These are phyloP conservation scores for Syngnathoides biaculeatus DNA, from an alignment of 2,113 vertebrate species.

Conservation along the genomic window DNA sequence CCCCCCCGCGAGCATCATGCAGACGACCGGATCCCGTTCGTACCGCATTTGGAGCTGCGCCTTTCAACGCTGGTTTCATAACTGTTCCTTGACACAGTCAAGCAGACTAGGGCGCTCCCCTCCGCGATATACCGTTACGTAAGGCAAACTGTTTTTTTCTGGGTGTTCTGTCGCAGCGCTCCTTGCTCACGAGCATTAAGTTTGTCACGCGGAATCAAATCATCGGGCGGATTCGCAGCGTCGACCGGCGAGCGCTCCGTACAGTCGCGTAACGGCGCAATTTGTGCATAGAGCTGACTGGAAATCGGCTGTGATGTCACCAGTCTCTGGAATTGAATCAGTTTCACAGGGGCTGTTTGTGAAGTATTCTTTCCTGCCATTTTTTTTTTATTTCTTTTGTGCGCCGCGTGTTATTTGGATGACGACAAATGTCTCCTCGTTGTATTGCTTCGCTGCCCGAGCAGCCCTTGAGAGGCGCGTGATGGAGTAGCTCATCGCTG, in stretches of 20 bases:
- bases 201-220: constrained; percentile 60
- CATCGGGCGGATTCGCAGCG: constrained; percentile 46
- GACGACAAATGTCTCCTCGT: background rate
- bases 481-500: constrained; percentile 4
- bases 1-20: constrained; percentile 25
- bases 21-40: constrained; percentile 27
- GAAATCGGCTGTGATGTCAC: background rate
- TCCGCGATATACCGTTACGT: constrained; percentile 49
- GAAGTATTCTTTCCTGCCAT: background rate
- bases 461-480: background rate
- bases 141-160: constrained; percentile 60
- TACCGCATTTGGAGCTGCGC: constrained; percentile 37
- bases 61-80: constrained; percentile 64
- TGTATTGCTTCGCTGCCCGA: background rate
- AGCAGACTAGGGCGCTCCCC: constrained; percentile 41
- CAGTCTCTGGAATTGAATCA: background rate
- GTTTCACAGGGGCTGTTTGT: background rate
- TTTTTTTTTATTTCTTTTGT: background rate
- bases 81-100: constrained; percentile 44
- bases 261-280: constrained; percentile 22
- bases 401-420: background rate
- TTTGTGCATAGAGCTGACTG: background rate
- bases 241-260: constrained; percentile 4
- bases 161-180: constrained; percentile 34
- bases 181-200: constrained; percentile 32